Conservation (phyloP, 2,888 invertebrate species). For the Carabus problematicus region DNA sequence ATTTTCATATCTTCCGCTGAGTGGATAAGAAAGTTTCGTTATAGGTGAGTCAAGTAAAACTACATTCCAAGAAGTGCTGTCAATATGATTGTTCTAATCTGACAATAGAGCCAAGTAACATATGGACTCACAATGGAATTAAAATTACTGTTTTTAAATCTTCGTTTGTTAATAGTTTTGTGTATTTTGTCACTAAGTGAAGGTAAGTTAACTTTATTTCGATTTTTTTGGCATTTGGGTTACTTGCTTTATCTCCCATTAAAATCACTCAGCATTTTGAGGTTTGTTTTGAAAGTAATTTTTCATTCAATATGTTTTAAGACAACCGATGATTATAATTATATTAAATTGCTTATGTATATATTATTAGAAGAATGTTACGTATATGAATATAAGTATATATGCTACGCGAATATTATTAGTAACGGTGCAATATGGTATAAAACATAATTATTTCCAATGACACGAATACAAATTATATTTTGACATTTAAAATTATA, state of each 20-base stretch:
- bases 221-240: conserved; percentile 8
- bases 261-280: conserved; percentile 28
- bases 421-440: neutral
- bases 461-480: neutral
- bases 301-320: neutral
- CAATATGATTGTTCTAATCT: conserved; percentile 21
- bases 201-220: conserved; percentile 44
- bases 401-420: too few species aligned
- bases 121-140: conserved; percentile 36
- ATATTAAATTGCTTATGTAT: neutral
- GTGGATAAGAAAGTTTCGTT: too few species aligned
- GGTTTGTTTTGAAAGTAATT: neutral
- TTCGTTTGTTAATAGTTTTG: conserved; percentile 42
- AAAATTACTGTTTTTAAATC: conserved; percentile 17
- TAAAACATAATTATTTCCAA: neutral
- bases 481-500: neutral
- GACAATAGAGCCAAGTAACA: conserved; percentile 13
- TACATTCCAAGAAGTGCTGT: conserved; percentile 36
- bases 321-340: neutral
- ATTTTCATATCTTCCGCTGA: too few species aligned
- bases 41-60: neutral
- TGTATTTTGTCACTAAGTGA: conserved; percentile 39
- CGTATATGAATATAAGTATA: too few species aligned
- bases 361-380: too few species aligned
- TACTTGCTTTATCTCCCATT: conserved; percentile 33